Conservation (phyloP, 37 sponge, comb jelly and placozoan genomes). For the Cliona cf. orientalis region DNA sequence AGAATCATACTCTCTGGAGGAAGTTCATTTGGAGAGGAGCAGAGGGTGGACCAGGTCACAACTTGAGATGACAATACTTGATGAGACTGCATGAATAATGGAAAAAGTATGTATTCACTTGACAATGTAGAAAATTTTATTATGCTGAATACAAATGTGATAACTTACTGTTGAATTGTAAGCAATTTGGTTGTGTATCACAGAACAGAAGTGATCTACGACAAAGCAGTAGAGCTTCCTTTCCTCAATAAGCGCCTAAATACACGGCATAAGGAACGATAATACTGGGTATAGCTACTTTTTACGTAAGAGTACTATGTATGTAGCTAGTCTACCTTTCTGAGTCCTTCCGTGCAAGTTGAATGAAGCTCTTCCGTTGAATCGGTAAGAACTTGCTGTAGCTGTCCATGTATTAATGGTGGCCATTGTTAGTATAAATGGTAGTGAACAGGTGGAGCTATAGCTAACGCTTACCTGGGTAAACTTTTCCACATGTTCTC, state of each 20-base stretch:
- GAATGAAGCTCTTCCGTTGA: conserved; percentile 41
- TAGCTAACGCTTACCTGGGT: conserved; percentile 21
- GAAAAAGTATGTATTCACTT: no score
- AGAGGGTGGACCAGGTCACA: conserved; percentile 30
- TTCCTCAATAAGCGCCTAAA: conserved; percentile 77
- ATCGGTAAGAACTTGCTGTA: conserved; percentile 39
- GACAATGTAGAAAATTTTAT: conserved; percentile 3
- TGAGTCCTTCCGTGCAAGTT: conserved; percentile 64
- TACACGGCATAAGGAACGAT: background rate
- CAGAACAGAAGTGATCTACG: conserved; percentile 58
- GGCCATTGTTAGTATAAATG: background rate
- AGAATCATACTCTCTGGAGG: conserved; percentile 62
- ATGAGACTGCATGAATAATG: conserved; percentile 49
- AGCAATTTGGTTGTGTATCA: conserved; percentile 42
- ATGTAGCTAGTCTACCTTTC: conserved; percentile 28
- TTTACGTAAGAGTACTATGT: background rate
- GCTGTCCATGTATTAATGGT: conserved; percentile 1
- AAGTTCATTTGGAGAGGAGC: conserved; percentile 45
- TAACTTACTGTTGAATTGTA: conserved; percentile 65
- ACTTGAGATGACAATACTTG: conserved; percentile 50
- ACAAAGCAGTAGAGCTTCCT: conserved; percentile 75
- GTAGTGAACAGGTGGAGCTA: background rate
- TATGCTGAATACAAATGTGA: background rate
- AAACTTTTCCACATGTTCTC: conserved; percentile 20
- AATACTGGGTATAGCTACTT: background rate